Evolutionary conservation across 2,797 vertebrate species (phyloP), one percentile per base, ranked within the genome.

Genomic region (Psittacula echo): DNA sequence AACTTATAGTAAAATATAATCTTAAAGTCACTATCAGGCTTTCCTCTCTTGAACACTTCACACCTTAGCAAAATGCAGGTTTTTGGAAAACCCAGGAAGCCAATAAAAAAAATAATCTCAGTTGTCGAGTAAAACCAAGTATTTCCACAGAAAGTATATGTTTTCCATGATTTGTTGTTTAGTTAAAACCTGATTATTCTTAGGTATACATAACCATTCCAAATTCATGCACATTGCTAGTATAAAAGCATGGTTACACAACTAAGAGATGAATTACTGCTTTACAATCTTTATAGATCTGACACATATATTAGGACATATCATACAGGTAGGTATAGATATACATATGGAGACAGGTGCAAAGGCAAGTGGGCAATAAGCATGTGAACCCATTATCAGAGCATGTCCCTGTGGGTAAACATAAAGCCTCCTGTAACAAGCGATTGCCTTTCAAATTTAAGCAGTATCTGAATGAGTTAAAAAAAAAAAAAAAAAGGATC

Each of bases 381-480:
- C 3, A 9, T 1, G 2, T 41, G 56, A 85, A 78, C 15, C 13
- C 62, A 19, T 34, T 45, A 56, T 8, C 37, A 79, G 39, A 64
- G 18, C 5, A 5, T 0, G 12, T 24, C 26, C 51, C 30, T 16
- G 8, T 0, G 0, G 11, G 13, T 39, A n/a, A 75, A 37, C 2
- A 4, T 24, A 89, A 87, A 93, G 8, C 11, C 14, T 89, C 29
- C 39, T 60, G 5, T 41, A 89, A 82, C 23, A 41, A 79, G 39
- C 50, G 11, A 71, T 37, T 90, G 39, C 42, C 16, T 71, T 82
- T 62, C 64, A 87, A 94, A 92, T 64, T 9, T 88, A 71, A 87
- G 23, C 13, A 27, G 56, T 3, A 32, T 32, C 62, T 39, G 60
- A 79, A 21, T 6, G 11, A 79, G 29, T 82, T 72, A 22, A 53